Evolutionary conservation across 2,888 invertebrate species (phyloP).

Genomic region (Sinhomidia bicolor): DNA sequence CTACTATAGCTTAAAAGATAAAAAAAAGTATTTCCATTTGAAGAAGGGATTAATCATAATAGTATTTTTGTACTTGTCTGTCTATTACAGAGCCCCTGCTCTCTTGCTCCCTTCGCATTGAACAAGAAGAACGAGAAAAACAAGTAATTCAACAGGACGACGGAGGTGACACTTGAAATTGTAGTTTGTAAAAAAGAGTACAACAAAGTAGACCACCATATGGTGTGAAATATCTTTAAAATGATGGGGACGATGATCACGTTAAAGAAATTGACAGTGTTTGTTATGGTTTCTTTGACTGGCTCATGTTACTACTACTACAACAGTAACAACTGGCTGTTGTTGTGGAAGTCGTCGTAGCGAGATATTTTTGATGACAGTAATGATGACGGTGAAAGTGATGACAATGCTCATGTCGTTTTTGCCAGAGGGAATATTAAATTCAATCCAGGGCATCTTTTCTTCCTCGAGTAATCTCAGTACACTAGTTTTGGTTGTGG

Average conservation of each 20-base stretch:
- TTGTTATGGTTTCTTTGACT: background rate
- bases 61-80: background rate
- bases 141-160: background rate
- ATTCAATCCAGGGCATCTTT: conserved; percentile 60
- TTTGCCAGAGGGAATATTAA: conserved; percentile 69
- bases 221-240: conserved; percentile 32
- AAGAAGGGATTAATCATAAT: background rate
- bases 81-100: background rate
- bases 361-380: conserved; percentile 26
- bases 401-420: conserved; percentile 53
- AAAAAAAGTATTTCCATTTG: background rate
- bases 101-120: background rate
- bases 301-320: too few species aligned
- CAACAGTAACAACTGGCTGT: background rate
- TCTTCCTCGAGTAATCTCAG: conserved; percentile 4
- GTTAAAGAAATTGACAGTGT: background rate
- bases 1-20: too few species aligned
- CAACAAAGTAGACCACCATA: conserved; percentile 7
- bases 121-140: background rate
- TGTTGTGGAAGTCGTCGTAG: too few species aligned
- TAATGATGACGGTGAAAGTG: conserved; percentile 32
- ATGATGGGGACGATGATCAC: background rate
- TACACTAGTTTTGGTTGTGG: conserved; percentile 57
- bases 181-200: background rate
- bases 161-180: conserved; percentile 4